Percentiles rank a stretch among this genome's conserved stretches.
Conservation (phyloP, 2,888 invertebrate genomes). For the Polia nebulosa region DNA sequence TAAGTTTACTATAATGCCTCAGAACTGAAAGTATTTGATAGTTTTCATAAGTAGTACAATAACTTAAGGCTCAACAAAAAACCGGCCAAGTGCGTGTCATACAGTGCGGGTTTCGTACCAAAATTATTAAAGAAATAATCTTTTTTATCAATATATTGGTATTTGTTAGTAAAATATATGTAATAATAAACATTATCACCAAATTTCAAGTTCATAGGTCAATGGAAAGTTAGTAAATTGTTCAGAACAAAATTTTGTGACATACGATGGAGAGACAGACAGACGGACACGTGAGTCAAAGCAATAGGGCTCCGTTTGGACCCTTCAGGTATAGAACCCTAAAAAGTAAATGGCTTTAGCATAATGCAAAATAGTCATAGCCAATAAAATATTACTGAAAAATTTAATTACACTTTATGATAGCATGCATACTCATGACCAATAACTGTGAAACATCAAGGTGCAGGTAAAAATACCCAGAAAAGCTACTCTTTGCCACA, state of each 20-base stretch:
- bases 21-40: background rate
- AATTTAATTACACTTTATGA: conserved; percentile 21
- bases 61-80: background rate
- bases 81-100: no score
- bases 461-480: conserved; percentile 24
- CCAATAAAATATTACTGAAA: conserved; percentile 1
- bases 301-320: no score
- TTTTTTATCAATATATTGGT: no score
- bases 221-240: no score
- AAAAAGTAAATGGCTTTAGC: background rate
- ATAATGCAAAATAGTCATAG: background rate
- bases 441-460: conserved; percentile 7
- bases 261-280: no score
- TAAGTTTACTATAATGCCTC: background rate
- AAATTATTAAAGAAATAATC: background rate
- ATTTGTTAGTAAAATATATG: no score
- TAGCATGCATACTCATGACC: conserved; percentile 14
- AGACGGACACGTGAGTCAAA: no score
- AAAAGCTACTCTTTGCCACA: conserved; percentile 6
- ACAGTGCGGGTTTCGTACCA: no score
- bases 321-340: no score
- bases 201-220: no score
- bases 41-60: background rate
- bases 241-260: no score
- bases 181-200: no score